A percentile compares a stretch with the other conserved stretches of the same genome.
Evolutionary conservation across 1,140 invertebrate species (phyloP).

Genomic region (Habropoda laboriosa): DNA sequence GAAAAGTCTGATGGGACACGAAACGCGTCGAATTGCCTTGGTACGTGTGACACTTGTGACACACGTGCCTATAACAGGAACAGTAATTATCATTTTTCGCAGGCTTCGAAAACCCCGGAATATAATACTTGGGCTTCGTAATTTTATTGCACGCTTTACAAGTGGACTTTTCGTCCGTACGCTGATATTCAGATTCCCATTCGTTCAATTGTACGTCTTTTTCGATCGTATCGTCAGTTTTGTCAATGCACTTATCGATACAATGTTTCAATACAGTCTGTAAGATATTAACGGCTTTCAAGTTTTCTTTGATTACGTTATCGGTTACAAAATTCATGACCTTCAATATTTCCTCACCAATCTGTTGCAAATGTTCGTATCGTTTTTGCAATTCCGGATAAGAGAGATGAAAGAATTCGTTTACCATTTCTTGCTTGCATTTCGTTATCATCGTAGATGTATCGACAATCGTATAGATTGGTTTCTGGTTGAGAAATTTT

Average conservation of each 20-base stretch:
- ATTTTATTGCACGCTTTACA: constrained; percentile 68
- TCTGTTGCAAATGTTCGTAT: constrained; percentile 60
- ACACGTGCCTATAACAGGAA: constrained; percentile 73
- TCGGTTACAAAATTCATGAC: constrained; percentile 50
- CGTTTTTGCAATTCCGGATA: constrained; percentile 55
- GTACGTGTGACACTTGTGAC: constrained; percentile 70
- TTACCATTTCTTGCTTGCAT: constrained; percentile 66
- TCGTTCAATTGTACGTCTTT: constrained; percentile 13
- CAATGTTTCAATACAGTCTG: constrained; percentile 47
- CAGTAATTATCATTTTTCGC: constrained; percentile 67
- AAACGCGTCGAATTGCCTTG: constrained; percentile 68
- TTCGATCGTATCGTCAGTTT: constrained; percentile 30
- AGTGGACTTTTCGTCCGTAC: too few relatives aligned
- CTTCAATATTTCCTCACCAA: constrained; percentile 51
- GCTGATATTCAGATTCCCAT: constrained; percentile 46
- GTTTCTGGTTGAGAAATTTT: constrained; percentile 6
- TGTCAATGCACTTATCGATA: constrained; percentile 21
- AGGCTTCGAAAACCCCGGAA: constrained; percentile 71
- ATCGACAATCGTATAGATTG: constrained; percentile 20
- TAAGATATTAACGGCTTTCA: constrained; percentile 56
- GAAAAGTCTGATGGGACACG: constrained; percentile 72
- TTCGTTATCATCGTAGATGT: constrained; percentile 24
- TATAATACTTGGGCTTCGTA: constrained; percentile 69
- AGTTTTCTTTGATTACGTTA: constrained; percentile 47
- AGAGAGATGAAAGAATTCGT: constrained; percentile 55